Conservation (phyloP, 2,797 vertebrate species). For the Sternotherus odoratus region DNA sequence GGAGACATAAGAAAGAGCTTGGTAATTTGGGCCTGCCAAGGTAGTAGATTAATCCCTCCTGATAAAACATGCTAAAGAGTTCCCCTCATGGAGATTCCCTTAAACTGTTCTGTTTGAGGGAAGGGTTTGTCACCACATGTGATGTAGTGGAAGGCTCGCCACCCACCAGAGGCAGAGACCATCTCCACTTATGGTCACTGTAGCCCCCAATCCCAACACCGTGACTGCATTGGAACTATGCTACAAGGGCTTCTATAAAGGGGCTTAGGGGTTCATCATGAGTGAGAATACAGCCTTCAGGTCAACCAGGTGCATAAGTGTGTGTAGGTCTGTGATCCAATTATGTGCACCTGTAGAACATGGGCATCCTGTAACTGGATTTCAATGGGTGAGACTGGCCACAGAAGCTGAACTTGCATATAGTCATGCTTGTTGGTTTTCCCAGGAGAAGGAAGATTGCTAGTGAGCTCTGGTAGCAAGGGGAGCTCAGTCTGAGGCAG, state of each 20-base stretch:
- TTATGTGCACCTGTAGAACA: background rate
- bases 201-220: background rate
- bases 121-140: background rate
- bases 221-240: background rate
- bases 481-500: background rate
- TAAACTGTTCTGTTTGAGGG: background rate
- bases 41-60: background rate
- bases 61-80: background rate
- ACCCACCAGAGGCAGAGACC: background rate
- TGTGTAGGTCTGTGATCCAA: background rate
- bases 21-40: background rate
- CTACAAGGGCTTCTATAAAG: background rate
- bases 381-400: background rate
- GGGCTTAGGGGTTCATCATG: background rate
- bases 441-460: background rate
- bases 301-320: background rate
- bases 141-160: background rate
- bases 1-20: background rate
- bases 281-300: background rate
- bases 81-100: background rate
- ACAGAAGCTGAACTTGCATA: background rate
- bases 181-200: background rate
- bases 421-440: background rate
- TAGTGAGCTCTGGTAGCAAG: background rate
- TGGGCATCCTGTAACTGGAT: background rate